These are phyloP conservation scores for Mercenaria mercenaria DNA, from an alignment of 1,140 invertebrate genomes.

Conservation along the genomic window DNA sequence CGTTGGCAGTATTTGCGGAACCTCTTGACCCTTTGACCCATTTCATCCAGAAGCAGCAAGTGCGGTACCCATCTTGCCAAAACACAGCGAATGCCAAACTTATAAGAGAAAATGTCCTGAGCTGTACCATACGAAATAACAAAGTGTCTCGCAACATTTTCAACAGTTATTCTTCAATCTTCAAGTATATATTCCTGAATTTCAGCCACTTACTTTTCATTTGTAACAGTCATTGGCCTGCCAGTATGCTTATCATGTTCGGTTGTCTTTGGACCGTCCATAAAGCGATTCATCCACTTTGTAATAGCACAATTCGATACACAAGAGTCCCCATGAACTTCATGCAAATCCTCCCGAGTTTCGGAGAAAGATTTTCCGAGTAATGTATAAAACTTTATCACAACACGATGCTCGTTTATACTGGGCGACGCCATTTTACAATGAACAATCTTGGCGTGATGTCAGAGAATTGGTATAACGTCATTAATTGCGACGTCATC, in stretches of 20 bases:
- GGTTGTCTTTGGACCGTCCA: not conserved
- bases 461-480: slow-evolving; percentile 1
- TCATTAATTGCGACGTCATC: not conserved
- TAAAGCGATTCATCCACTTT: slow-evolving; percentile 20
- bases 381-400: slow-evolving; percentile 8
- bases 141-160: slow-evolving; percentile 2
- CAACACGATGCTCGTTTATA: slow-evolving; percentile 22
- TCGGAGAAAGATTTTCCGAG: not conserved
- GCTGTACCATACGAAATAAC: not conserved
- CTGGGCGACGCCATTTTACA: not conserved
- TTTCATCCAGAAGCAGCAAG: too few species aligned
- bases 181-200: slow-evolving; percentile 21
- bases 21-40: not conserved
- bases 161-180: not conserved
- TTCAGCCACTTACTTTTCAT: slow-evolving; percentile 14
- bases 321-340: not conserved
- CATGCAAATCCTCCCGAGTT: not conserved
- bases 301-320: slow-evolving; percentile 5
- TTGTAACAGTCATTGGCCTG: slow-evolving; percentile 32
- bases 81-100: too few species aligned
- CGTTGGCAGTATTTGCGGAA: not conserved
- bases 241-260: slow-evolving; percentile 18
- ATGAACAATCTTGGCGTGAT: not conserved
- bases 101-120: too few species aligned
- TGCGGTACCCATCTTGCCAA: not conserved